Percentiles rank a stretch among this genome's conserved stretches.
Conservation (phyloP, 2,888 invertebrate genomes). For the Cryptosula pallasiana region DNA sequence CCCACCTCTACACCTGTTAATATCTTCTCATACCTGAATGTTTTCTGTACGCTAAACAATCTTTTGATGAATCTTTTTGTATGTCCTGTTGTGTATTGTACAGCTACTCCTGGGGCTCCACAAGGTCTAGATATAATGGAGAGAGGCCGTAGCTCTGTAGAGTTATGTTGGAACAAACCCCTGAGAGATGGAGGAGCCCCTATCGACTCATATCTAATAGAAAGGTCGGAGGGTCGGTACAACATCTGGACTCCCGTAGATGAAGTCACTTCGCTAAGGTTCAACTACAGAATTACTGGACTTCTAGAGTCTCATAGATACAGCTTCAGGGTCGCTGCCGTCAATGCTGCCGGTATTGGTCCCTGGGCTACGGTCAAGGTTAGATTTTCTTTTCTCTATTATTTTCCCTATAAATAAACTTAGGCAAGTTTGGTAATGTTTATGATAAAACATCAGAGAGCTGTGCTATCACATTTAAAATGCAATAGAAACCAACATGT, state of each 20-base stretch:
- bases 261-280: constrained; percentile 13
- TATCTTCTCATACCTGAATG: too few relatives aligned
- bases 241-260: constrained; percentile 16
- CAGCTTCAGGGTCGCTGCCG: constrained; percentile 20
- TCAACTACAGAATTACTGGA: constrained; percentile 12
- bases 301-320: constrained; percentile 21
- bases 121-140: constrained; percentile 21
- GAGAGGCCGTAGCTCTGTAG: constrained; percentile 9
- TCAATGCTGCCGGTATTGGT: constrained; percentile 22
- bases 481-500: too few relatives aligned
- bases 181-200: constrained; percentile 12
- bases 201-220: constrained; percentile 19
- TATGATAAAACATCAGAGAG: too few relatives aligned
- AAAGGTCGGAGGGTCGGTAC: constrained; percentile 21
- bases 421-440: too few relatives aligned
- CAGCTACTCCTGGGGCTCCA: constrained; percentile 20
- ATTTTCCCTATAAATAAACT: too few relatives aligned
- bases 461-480: too few relatives aligned
- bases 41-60: too few relatives aligned
- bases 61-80: too few relatives aligned
- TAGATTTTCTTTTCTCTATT: too few relatives aligned
- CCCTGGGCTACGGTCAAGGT: constrained; percentile 22
- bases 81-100: neutral
- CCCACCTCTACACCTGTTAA: too few relatives aligned
- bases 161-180: constrained; percentile 20